phyloP scores from a whole-genome alignment of 2,113 vertebrate genomes.

The Hipposideros armiger region DNA sequence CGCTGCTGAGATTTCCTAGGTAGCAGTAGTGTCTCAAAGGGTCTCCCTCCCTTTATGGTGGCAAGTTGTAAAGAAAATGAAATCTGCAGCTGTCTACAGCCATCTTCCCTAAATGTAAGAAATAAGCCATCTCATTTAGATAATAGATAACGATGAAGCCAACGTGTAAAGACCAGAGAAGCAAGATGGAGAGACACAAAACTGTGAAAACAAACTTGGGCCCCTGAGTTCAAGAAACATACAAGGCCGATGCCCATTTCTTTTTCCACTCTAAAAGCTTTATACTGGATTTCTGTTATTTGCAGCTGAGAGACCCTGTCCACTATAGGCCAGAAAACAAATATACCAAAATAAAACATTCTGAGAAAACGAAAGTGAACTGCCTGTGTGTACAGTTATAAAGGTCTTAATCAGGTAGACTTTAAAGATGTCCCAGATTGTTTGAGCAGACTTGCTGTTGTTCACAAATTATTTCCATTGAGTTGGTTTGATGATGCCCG shows the following conservation, averaged over 20 bases:
- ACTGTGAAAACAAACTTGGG: not conserved
- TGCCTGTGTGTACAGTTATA: not conserved
- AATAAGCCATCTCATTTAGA: not conserved
- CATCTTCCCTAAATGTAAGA: not conserved
- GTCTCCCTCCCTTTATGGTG: not conserved
- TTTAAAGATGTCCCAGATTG: constrained; percentile 12
- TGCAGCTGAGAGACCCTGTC: not conserved
- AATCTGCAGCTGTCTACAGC: not conserved
- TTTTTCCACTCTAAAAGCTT: not conserved
- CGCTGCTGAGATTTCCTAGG: not conserved
- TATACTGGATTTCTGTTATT: not conserved
- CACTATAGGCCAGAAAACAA: constrained; percentile 31
- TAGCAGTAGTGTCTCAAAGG: not conserved
- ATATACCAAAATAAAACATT: not conserved
- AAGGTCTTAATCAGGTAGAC: not conserved
- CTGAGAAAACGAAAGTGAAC: not conserved
- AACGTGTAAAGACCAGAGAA: not conserved
- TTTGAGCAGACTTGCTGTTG: constrained; percentile 3
- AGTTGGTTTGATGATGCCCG: not conserved
- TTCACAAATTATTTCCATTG: constrained; percentile 1
- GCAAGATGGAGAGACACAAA: not conserved
- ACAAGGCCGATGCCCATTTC: not conserved
- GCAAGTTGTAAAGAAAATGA: not conserved
- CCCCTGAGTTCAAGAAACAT: not conserved
- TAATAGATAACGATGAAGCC: not conserved